Evolutionary conservation across 1,140 invertebrate genomes (phyloP), one percentile per base, ranked within the genome.

Genomic region (Neotoxoptera formosana): DNA sequence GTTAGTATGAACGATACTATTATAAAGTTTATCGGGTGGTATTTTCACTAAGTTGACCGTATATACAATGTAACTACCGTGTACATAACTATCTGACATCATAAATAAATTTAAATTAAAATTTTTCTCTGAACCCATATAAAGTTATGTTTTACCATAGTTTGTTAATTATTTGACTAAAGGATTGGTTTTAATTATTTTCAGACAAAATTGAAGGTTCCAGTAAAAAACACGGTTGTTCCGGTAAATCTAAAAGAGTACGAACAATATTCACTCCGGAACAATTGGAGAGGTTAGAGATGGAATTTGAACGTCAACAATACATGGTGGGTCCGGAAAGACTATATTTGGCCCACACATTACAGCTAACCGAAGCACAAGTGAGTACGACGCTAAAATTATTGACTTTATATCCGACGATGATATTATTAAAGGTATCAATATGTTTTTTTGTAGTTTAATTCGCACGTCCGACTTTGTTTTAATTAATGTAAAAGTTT

Each of bases 311-410:
- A 94, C 95, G 97, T 34, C 98, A 99, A 94, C 98, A 99, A 95
- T 99, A 99, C 95, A 98, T 99, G 98, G 98, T 98, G 8, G 98
- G 98, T 0, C 98, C 98, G 0, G 98, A 99, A 95, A 95, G 99
- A 94, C 96, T 98, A 0, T 98, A 99, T 94, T 96, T 99, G 76
- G 98, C 98, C 0, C 97, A 98, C 94, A 97, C 97, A 0, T 96
- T 99, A 2, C 97, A 98, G 94, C 96, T 99, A 2, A 98, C 98
- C 0, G 98, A 99, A 95, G 98, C 98, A 9, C 98, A 98, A 96
- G 97, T 97, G 94, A 95, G 94, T 90, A 53, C 51, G n/a, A 48
- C 6, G n/a, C 7, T 45, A 94, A 20, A 87, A 20, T 7, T 87
- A n/a, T n/a, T 30, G 25, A 86, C 9, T n/a, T 34, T 25, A 53